These are phyloP conservation scores for Gambelia wislizenii DNA, from an alignment of 2,797 vertebrate genomes.

Conservation along the genomic window DNA sequence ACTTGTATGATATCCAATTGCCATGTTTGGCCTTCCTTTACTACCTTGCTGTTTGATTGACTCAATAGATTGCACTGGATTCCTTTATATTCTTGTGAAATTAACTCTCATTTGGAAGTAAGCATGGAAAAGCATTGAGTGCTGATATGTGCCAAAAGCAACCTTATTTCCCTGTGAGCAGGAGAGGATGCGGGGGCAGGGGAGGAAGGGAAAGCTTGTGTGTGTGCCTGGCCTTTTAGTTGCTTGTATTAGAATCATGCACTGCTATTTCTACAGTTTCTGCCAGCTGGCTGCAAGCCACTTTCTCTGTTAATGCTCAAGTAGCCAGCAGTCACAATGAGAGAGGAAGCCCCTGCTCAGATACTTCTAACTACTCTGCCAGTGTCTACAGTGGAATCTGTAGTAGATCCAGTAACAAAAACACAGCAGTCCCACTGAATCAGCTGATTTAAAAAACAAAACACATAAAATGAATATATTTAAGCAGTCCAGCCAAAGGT, in stretches of 20 bases:
- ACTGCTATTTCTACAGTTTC: constrained; percentile 75
- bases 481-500: neutral
- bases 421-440: constrained; percentile 67
- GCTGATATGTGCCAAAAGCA: constrained; percentile 72
- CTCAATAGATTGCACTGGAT: constrained; percentile 39
- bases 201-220: constrained; percentile 47
- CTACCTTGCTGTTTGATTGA: constrained; percentile 18
- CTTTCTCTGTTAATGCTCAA: constrained; percentile 79
- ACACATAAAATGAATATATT: constrained; percentile 12
- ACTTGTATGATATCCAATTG: constrained; percentile 63
- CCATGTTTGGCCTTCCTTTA: constrained; percentile 54
- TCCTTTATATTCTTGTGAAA: constrained; percentile 53
- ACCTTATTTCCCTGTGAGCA: constrained; percentile 61
- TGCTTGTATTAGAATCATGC: constrained; percentile 80
- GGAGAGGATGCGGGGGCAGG: constrained; percentile 13
- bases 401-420: constrained; percentile 77
- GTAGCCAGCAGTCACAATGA: constrained; percentile 67
- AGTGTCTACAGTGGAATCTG: constrained; percentile 66
- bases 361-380: constrained; percentile 68
- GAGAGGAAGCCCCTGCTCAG: constrained; percentile 76
- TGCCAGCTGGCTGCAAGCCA: constrained; percentile 85
- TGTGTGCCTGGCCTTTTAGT: constrained; percentile 73
- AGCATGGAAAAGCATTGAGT: constrained; percentile 64
- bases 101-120: constrained; percentile 64
- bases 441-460: constrained; percentile 64